Evolutionary conservation across 2,797 vertebrate species (phyloP), one percentile per base, ranked within the genome.

Genomic region (Glossophaga mutica): DNA sequence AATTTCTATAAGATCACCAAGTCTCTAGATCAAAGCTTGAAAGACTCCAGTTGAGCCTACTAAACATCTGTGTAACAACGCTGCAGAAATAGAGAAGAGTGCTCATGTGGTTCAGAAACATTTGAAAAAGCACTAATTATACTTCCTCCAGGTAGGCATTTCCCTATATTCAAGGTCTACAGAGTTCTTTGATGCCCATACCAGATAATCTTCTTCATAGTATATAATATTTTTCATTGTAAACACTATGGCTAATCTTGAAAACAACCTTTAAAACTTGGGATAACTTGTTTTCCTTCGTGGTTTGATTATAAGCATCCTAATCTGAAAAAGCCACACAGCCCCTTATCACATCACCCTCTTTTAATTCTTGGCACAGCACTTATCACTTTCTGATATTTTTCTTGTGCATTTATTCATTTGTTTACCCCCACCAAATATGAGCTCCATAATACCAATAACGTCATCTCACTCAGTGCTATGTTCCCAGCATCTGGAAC

Each of bases 41-140:
- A 62, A 94, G 82, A 92, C 65, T 93, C 59, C 50, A 46, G 46
- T 24, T 50, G 77, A 94, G 57, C 88, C 92, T 67, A 89, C 68
- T 67, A 85, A 96, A 79, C 44, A 91, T 82, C 74, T 90, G 55
- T 85, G 68, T 37, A 87, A 74, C 44, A 74, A 70, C 24, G 67
- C 62, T 55, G 82, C 78, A 77, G 90, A 91, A 82, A 70, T 11
- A 90, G 44, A 90, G 74, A 59, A 84, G 50, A 81, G 50, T 88
- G 68, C 39, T 79, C 73, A 55, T 21, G 84, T 0, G 0, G 87
- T 87, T 93, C 90, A 96, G 73, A 83, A 62, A 87, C 50, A 67
- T 90, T 83, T 87, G 67, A 84, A 81, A 96, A 95, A 89, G 71
- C 74, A 85, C 84, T 94, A 94, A 95, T 93, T 96, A 92, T 76